phyloP scores from a whole-genome alignment of 2,113 vertebrate genomes.

The Gymnobelideus leadbeateri region DNA sequence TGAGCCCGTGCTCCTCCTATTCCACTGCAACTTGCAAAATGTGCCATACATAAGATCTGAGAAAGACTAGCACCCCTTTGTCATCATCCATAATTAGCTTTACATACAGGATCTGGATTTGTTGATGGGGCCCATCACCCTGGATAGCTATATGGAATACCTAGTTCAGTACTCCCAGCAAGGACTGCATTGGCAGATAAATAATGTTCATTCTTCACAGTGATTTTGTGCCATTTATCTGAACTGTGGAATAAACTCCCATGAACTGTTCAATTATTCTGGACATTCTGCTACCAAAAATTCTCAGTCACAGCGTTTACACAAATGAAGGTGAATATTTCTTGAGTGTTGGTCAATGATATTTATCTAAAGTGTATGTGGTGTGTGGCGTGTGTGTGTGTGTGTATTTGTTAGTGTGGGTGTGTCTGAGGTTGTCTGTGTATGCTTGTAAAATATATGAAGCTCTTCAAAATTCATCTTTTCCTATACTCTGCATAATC shows the following conservation, averaged over 20 bases:
- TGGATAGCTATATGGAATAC: slow-evolving; percentile 97
- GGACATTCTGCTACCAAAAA: slow-evolving; percentile 86
- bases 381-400: slow-evolving; percentile 52
- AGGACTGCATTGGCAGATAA: slow-evolving; percentile 97
- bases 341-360: slow-evolving; percentile 70
- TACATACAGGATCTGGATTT: slow-evolving; percentile 96
- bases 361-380: slow-evolving; percentile 75
- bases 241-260: slow-evolving; percentile 53
- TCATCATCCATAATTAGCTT: slow-evolving; percentile 93
- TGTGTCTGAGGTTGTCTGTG: slow-evolving; percentile 61
- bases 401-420: slow-evolving; percentile 59
- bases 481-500: slow-evolving; percentile 72
- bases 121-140: slow-evolving; percentile 95
- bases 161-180: slow-evolving; percentile 97
- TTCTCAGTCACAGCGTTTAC: slow-evolving; percentile 80
- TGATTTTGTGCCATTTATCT: slow-evolving; percentile 63
- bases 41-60: no score
- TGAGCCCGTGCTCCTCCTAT: no score
- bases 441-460: slow-evolving; percentile 65
- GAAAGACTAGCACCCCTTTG: slow-evolving; percentile 75
- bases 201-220: slow-evolving; percentile 92
- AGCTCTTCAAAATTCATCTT: slow-evolving; percentile 71
- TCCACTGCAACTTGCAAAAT: no score
- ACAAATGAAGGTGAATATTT: slow-evolving; percentile 81
- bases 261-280: slow-evolving; percentile 80